These are phyloP conservation scores for Acanthosoma haemorrhoidale DNA, from an alignment of 2,888 invertebrate species.

Conservation along the genomic window DNA sequence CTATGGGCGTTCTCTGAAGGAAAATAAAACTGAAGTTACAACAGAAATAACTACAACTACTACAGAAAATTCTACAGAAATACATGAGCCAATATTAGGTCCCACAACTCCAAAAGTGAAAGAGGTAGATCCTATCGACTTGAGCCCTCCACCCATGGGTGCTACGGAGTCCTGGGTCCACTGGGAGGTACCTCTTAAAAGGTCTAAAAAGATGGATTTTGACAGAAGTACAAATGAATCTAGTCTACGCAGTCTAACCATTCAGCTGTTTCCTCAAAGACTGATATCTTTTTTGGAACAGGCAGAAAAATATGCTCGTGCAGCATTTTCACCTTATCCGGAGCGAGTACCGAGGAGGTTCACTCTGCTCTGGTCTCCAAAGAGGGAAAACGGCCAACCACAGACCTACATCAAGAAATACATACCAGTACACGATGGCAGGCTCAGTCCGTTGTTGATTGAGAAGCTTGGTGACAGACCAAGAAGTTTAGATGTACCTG, in stretches of 20 bases:
- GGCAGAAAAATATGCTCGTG: slow-evolving; percentile 47
- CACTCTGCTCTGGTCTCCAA: slow-evolving; percentile 19
- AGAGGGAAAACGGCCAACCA: slow-evolving; percentile 6
- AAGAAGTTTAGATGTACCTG: slow-evolving; percentile 1
- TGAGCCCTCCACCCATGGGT: slow-evolving; percentile 43
- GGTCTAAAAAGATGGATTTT: slow-evolving; percentile 35
- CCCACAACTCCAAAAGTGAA: slow-evolving; percentile 48
- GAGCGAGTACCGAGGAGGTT: slow-evolving; percentile 21
- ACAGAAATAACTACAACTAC: slow-evolving; percentile 32
- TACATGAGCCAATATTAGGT: slow-evolving; percentile 68
- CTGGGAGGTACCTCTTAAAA: slow-evolving; percentile 39
- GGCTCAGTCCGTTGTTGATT: not conserved
- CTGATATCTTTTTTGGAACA: slow-evolving; percentile 72
- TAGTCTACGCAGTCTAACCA: slow-evolving; percentile 34
- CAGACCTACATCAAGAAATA: slow-evolving; percentile 1
- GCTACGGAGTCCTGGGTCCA: slow-evolving; percentile 42
- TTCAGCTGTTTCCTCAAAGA: slow-evolving; percentile 73
- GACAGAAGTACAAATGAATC: slow-evolving; percentile 44
- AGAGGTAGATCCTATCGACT: slow-evolving; percentile 43
- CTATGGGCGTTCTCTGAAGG: slow-evolving; percentile 16
- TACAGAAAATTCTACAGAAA: slow-evolving; percentile 50
- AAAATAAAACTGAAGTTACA: slow-evolving; percentile 5
- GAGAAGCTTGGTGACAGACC: slow-evolving; percentile 18
- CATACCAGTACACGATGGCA: slow-evolving; percentile 11
- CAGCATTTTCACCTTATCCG: slow-evolving; percentile 19